Evolutionary conservation across 2,888 invertebrate species (phyloP), one percentile per base, ranked within the genome.

Genomic region (Augochlorella aurata): DNA sequence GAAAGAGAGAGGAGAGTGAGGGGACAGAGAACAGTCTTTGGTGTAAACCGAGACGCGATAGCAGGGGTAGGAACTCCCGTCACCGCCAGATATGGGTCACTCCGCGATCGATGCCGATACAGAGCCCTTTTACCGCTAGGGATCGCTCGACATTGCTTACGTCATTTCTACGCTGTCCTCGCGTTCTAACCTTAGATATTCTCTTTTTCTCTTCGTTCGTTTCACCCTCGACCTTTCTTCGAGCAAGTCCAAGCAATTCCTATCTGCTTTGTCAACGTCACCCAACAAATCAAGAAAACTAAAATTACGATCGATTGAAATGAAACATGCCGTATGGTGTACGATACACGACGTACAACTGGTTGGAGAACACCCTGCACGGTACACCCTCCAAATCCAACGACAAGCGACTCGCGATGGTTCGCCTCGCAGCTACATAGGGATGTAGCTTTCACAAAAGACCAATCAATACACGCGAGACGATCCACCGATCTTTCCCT

Each of bases 41-140:
- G 58, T 74, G 74, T 73, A 66, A 66, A 61, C 73, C 61, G 54
- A 75, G 81, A 70, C 38, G 65, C 65, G 65, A 38, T 63, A 63
- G 38, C 63, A 77, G 77, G 82, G 79, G 86, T 78, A 81, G 82
- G 81, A 71, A 81, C 76, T 86, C 85, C 77, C 84, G 83, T 85
- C 86, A 80, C 81, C 80, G 85, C 89, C 91, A 90, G 93, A 93
- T 93, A 92, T 93, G 92, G 93, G 93, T 93, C 93, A 93, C 92
- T 92, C 90, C 85, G 87, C 92, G 93, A 93, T 93, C 93, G 93
- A 93, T 93, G 89, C 90, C 90, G 91, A 89, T 89, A 89, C 88
- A 90, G 87, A 89, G 88, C 87, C 87, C 94, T 86, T 87, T 80
- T 81, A 79, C 83, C 84, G 86, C 81, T 87, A 88, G 87, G 87